Evolutionary conservation across 2,113 vertebrate genomes (phyloP), one percentile per base, ranked within the genome.

Genomic region (Platichthys stellatus): DNA sequence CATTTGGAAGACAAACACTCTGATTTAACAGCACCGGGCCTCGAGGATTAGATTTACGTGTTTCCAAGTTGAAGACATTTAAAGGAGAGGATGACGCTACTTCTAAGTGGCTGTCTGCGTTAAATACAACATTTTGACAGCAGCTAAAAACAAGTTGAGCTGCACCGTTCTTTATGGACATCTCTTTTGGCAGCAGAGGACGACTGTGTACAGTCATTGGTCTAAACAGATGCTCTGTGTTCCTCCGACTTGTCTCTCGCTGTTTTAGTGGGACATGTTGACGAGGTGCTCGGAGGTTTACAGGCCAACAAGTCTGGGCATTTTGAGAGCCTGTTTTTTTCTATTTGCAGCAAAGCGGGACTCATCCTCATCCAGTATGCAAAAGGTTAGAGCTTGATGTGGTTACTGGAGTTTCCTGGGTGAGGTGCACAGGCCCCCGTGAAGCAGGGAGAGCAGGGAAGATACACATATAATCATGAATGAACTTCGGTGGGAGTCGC

Each of bases 281-380:
- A 84, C 62, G 64, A 67, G 53, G 43, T 51, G 68, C 68, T 86
- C n/a, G 45, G 49, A 56, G 24, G 40, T 85, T 77, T 68, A 81
- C 69, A 74, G 51, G 64, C 26, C 20, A 49, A 63, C 75, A 65
- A 76, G 77, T 75, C 75, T 31, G 77, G 73, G 56, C 70, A 70
- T 78, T 84, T 78, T 76, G 23, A 70, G 74, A 69, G 57, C 51
- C 78, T 74, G 66, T 75, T 61, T 65, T 75, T 69, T 63, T 35
- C 68, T 81, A 63, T 80, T 83, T 85, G 82, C 74, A 81, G 78
- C 60, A 24, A 40, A 68, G 56, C 23, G 15, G 28, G 20, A 51
- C 23, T 58, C 45, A 24, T 35, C 38, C 47, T 77, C 26, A 69
- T 63, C 63, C 51, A 54, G 51, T 54, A 8, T 21, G 51, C 51